Evolutionary conservation across 1,140 invertebrate genomes (phyloP), one percentile per base, ranked within the genome.

Genomic region (Zaprionus inermis): DNA sequence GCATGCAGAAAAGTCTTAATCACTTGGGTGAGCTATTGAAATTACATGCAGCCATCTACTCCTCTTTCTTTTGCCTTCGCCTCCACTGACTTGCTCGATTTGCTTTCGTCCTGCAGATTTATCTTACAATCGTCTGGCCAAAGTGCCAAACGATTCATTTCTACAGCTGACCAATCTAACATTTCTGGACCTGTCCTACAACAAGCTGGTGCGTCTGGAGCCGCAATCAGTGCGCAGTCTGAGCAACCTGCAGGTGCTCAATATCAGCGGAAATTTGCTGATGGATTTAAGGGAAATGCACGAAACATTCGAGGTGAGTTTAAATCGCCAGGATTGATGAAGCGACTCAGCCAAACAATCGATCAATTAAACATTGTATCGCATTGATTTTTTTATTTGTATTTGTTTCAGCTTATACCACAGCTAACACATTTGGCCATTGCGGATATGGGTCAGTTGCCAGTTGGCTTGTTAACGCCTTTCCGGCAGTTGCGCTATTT

Each of bases 101-200:
- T 18, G 36, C 12, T n/a, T 32, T 61, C 52, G 55, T 63, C 54
- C 46, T 72, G 68, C 64, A 92, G 91, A 92, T 91, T 92, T 97
- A 41, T 94, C 95, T 24, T 94, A 94, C 73, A 97, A 97, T 91
- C 93, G 95, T 56, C 93, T 97, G 55, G 95, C 95, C 18, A 95
- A 96, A 90, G 93, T 97, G 73, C 95, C 95, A 36, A 93, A 94
- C 24, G 94, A 94, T 58, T 95, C 96, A 38, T 96, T 97, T 79
- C 93, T 93, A 56, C 96, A 96, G 91, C 93, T 96, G 59, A 95
- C 94, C 5, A 93, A 94, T 65, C 93, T 96, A 36, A 92, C 93
- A 49, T 94, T 95, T 74, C 89, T 97, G 66, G 96, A 97, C 86
- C 93, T 97, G 30, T 94, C 95, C 58, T 95, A 95, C 89, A 97